phyloP scores from a whole-genome alignment of 1,140 invertebrate genomes.

The Zaprionus lachaisei region DNA sequence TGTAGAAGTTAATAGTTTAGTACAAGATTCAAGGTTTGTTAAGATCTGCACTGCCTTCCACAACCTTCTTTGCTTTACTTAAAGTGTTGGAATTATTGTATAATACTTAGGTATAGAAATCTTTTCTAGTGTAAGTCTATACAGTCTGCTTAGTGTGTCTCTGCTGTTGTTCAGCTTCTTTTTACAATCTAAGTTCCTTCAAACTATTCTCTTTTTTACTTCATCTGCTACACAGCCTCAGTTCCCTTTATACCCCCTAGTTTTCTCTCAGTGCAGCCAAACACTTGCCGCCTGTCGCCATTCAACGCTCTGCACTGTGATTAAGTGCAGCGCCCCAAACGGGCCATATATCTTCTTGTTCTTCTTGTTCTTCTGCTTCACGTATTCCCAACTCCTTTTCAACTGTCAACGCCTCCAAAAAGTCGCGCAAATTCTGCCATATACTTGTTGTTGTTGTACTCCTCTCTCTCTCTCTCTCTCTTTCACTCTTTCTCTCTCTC shows the following conservation, averaged over 20 bases:
- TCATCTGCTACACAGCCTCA: background rate
- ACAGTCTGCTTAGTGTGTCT: too few species aligned
- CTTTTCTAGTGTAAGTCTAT: too few species aligned
- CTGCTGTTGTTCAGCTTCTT: too few species aligned
- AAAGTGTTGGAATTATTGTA: too few species aligned
- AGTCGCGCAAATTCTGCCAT: background rate
- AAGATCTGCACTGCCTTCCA: too few species aligned
- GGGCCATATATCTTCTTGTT: slow-evolving; percentile 65
- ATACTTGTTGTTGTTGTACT: slow-evolving; percentile 39
- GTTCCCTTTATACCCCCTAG: background rate
- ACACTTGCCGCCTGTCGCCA: slow-evolving; percentile 23
- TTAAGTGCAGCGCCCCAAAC: slow-evolving; percentile 46
- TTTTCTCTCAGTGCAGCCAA: slow-evolving; percentile 10
- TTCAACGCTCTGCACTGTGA: slow-evolving; percentile 33
- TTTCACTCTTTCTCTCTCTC: background rate
- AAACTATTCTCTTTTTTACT: background rate
- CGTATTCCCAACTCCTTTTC: slow-evolving; percentile 17
- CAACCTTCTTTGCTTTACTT: too few species aligned
- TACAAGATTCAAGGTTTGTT: too few species aligned
- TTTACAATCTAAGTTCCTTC: too few species aligned
- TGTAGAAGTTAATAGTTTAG: background rate
- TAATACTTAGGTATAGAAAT: too few species aligned
- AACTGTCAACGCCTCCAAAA: slow-evolving; percentile 65
- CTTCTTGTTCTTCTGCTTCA: too few species aligned
- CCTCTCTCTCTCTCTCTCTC: slow-evolving; percentile 1